phyloP scores from a whole-genome alignment of 2,113 vertebrate species.

The Ardeotis arabs region DNA sequence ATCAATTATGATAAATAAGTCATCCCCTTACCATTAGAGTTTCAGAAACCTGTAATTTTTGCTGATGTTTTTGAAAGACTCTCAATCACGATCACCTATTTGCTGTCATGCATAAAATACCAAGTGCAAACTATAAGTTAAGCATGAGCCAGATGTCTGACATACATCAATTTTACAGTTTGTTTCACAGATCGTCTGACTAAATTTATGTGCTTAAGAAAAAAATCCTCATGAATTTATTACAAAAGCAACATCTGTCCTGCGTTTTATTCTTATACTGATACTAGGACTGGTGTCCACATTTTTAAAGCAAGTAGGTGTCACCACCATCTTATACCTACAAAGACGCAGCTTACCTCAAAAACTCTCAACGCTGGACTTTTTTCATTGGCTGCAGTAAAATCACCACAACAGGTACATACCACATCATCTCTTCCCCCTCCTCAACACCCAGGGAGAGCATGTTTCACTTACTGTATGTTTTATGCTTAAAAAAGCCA shows the following conservation, averaged over 20 bases:
- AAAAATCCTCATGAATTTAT: background rate
- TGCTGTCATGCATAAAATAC: conserved; percentile 29
- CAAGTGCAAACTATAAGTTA: conserved; percentile 38
- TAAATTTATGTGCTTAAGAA: background rate
- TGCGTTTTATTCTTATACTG: background rate
- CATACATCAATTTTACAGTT: background rate
- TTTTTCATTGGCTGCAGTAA: background rate
- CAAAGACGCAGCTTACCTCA: background rate
- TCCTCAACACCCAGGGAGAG: background rate
- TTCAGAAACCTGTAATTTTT: conserved; percentile 52
- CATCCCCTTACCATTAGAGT: background rate
- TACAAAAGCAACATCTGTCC: conserved; percentile 15
- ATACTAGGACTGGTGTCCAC: background rate
- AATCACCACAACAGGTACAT: background rate
- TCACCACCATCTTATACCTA: background rate
- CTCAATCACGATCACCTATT: conserved; percentile 12
- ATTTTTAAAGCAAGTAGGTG: background rate
- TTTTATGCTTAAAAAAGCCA: background rate
- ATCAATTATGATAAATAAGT: conserved; percentile 18
- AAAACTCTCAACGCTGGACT: background rate
- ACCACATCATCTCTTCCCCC: background rate
- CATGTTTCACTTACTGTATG: background rate
- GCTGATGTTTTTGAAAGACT: conserved; percentile 25
- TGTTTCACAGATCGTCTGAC: conserved; percentile 15
- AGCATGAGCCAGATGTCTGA: conserved; percentile 26